Evolutionary conservation across 2,113 vertebrate genomes (phyloP).

Genomic region (Stigmatopora nigra): DNA sequence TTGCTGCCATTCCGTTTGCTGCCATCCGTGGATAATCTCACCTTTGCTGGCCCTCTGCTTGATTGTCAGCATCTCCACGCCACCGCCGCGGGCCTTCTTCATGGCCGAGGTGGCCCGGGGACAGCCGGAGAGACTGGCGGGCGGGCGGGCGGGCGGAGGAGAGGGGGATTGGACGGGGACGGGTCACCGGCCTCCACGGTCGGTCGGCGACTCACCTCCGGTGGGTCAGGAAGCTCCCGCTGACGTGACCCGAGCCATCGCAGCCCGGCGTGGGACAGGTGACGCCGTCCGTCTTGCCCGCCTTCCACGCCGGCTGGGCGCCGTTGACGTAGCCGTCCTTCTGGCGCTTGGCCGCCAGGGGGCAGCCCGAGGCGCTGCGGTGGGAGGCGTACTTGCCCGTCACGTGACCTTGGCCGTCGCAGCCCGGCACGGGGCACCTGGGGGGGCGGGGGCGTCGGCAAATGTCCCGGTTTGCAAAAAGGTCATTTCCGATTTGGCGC

Average conservation of each 20-base stretch:
- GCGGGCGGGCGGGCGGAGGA: too few relatives aligned
- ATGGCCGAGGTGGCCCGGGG: constrained; percentile 92
- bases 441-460: constrained; percentile 2
- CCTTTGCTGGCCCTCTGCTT: constrained; percentile 93
- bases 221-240: constrained; percentile 96
- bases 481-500: too few relatives aligned
- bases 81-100: constrained; percentile 93
- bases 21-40: too few relatives aligned
- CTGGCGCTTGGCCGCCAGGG: constrained; percentile 91
- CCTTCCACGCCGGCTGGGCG: constrained; percentile 93
- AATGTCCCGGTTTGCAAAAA: too few relatives aligned
- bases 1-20: too few relatives aligned
- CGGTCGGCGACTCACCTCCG: constrained; percentile 75
- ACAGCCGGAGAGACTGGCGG: constrained; percentile 87
- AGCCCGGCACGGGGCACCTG: constrained; percentile 95
- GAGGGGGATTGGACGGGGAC: too few relatives aligned
- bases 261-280: constrained; percentile 93
- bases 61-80: constrained; percentile 96
- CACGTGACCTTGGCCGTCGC: constrained; percentile 95
- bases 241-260: constrained; percentile 93
- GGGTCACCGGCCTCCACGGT: not conserved
- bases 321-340: constrained; percentile 87
- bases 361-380: constrained; percentile 94
- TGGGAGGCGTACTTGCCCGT: constrained; percentile 97
- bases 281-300: constrained; percentile 97